Evolutionary conservation across 2,113 vertebrate species (phyloP).

Genomic region (Atrichornis clamosus): DNA sequence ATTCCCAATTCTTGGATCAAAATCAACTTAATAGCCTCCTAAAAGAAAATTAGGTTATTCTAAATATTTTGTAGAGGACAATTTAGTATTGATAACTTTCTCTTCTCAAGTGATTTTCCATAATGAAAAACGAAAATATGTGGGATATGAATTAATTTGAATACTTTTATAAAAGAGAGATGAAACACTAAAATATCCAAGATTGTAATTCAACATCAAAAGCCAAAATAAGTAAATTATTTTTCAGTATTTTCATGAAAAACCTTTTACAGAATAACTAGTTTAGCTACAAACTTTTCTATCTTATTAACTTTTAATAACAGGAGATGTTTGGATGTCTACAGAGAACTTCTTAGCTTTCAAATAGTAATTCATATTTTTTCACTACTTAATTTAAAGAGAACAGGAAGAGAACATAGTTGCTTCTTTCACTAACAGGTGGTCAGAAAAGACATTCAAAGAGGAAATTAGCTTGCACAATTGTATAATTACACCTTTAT

Average conservation of each 20-base stretch:
- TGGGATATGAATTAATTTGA: not conserved
- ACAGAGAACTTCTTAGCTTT: constrained; percentile 19
- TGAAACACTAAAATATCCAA: not conserved
- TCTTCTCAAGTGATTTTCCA: not conserved
- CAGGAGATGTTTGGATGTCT: not conserved
- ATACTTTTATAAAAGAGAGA: not conserved
- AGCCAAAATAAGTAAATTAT: not conserved
- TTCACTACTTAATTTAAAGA: not conserved
- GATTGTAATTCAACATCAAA: not conserved
- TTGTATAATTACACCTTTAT: not conserved
- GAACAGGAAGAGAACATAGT: not conserved
- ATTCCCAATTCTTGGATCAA: not conserved
- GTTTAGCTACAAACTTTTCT: constrained; percentile 28
- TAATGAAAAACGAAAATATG: not conserved
- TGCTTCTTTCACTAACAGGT: not conserved
- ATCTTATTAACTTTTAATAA: constrained; percentile 14
- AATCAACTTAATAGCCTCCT: not conserved
- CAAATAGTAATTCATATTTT: constrained; percentile 19
- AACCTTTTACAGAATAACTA: not conserved
- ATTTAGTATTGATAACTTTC: not conserved
- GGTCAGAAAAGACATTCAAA: not conserved
- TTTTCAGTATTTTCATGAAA: not conserved
- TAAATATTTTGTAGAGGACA: not conserved
- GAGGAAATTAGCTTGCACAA: not conserved
- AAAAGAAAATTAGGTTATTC: not conserved